A percentile compares a stretch with the other conserved stretches of the same genome.
Conservation (phyloP, 23 tunicate species). For the Halocynthia aurantium region DNA sequence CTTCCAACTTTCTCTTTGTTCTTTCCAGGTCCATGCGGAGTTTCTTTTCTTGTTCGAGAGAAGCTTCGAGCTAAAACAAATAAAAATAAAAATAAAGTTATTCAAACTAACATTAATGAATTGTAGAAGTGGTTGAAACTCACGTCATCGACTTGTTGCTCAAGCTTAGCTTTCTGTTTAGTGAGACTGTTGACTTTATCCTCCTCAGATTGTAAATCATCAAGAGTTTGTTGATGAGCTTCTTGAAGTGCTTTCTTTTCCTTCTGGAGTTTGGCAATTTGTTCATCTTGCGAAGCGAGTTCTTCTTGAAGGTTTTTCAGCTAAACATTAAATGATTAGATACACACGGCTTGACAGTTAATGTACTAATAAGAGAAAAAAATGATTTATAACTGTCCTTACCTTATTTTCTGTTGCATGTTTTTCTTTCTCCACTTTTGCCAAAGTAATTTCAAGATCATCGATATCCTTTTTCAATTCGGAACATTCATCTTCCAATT, state of each 20-base stretch:
- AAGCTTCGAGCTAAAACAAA: slow-evolving; percentile 63
- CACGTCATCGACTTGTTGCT: slow-evolving; percentile 97
- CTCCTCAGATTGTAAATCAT: slow-evolving; percentile 94
- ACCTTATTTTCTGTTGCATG: slow-evolving; percentile 60
- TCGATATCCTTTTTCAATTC: slow-evolving; percentile 94
- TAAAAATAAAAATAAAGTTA: not conserved
- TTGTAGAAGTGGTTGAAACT: slow-evolving; percentile 21
- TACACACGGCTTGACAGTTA: too few relatives aligned
- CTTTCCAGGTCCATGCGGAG: slow-evolving; percentile 86
- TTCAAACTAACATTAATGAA: too few relatives aligned
- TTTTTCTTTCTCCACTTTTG: slow-evolving; percentile 95
- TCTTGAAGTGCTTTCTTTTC: slow-evolving; percentile 97
- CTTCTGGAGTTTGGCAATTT: slow-evolving; percentile 86
- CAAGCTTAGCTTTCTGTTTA: slow-evolving; percentile 86
- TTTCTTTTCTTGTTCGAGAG: slow-evolving; percentile 93
- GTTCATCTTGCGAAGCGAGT: slow-evolving; percentile 84
- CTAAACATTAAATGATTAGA: too few relatives aligned
- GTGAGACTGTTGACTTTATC: slow-evolving; percentile 94
- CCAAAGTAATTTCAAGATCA: slow-evolving; percentile 76
- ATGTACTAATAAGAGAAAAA: too few relatives aligned
- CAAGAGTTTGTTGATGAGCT: slow-evolving; percentile 96
- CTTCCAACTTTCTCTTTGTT: slow-evolving; percentile 90
- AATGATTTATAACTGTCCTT: too few relatives aligned
- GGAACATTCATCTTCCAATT: slow-evolving; percentile 85
- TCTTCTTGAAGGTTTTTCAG: slow-evolving; percentile 92